phyloP scores from a whole-genome alignment of 2,797 vertebrate genomes.

The Falco concolor region DNA sequence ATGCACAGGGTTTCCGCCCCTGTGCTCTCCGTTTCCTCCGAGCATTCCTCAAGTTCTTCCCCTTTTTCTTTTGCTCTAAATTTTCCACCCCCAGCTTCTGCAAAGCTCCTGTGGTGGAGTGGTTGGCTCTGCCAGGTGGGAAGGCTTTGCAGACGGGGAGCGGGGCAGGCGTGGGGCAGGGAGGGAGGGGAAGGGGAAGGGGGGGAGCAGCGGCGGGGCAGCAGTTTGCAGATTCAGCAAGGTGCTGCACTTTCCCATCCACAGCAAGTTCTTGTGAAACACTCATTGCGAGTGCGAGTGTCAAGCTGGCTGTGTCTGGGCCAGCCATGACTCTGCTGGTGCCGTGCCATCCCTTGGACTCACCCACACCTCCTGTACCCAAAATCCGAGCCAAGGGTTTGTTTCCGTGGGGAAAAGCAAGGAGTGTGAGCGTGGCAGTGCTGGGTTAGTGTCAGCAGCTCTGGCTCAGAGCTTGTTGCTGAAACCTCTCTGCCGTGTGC shows the following conservation, averaged over 20 bases:
- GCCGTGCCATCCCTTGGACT: neutral
- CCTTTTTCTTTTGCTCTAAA: neutral
- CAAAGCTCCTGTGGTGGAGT: rapidly evolving
- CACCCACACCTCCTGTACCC: neutral
- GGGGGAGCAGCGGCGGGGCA: neutral
- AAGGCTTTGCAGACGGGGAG: neutral
- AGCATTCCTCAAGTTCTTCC: neutral
- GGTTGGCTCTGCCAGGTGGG: neutral
- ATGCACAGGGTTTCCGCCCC: neutral
- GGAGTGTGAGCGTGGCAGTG: rapidly evolving
- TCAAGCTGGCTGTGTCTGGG: neutral
- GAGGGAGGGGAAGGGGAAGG: neutral
- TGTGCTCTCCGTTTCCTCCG: neutral
- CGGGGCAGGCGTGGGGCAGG: rapidly evolving
- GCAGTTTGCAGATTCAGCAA: neutral
- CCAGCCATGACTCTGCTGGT: rapidly evolving
- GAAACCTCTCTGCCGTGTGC: neutral
- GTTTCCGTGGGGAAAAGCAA: neutral
- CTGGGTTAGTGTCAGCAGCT: neutral
- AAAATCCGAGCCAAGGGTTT: neutral
- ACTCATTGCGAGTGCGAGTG: neutral
- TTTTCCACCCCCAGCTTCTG: neutral
- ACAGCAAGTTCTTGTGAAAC: neutral
- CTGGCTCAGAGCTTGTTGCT: neutral
- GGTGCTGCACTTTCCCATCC: neutral